phyloP scores from a whole-genome alignment of 2,113 vertebrate genomes.

The Anhinga anhinga region DNA sequence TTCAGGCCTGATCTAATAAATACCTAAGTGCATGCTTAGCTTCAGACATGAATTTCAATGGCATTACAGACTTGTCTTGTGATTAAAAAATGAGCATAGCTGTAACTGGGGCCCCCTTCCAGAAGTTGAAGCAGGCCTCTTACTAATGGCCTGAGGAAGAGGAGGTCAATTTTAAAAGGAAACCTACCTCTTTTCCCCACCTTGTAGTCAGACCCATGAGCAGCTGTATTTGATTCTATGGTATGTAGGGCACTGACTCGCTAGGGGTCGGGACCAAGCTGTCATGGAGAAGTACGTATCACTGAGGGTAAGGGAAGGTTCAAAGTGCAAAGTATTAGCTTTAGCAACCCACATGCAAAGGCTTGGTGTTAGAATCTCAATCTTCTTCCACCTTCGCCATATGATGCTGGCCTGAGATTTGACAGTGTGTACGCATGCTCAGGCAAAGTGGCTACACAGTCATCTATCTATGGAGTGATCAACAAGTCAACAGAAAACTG shows the following conservation, averaged over 20 bases:
- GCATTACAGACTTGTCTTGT: not conserved
- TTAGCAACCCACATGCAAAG: not conserved
- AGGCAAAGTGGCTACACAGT: not conserved
- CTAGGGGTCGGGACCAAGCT: not conserved
- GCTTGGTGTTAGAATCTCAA: not conserved
- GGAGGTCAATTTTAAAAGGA: slow-evolving; percentile 31
- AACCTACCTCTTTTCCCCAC: not conserved
- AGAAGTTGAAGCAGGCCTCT: slow-evolving; percentile 11
- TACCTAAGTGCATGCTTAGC: not conserved
- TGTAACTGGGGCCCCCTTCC: not conserved
- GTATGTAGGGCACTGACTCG: not conserved
- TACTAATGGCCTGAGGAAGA: slow-evolving; percentile 4
- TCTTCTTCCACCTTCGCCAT: not conserved
- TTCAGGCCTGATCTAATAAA: not conserved
- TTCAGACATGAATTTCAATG: slow-evolving; percentile 1
- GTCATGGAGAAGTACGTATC: not conserved
- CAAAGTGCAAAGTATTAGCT: not conserved
- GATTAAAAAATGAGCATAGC: not conserved
- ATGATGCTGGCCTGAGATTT: not conserved
- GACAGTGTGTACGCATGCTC: not conserved
- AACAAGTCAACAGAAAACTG: not conserved
- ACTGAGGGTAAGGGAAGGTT: not conserved
- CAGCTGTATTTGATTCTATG: slow-evolving; percentile 16
- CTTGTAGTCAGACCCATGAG: not conserved
- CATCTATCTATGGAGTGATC: not conserved